Base-by-base conservation (phyloP, 2,113 vertebrate species). In the Enhydra lutris region DNA sequence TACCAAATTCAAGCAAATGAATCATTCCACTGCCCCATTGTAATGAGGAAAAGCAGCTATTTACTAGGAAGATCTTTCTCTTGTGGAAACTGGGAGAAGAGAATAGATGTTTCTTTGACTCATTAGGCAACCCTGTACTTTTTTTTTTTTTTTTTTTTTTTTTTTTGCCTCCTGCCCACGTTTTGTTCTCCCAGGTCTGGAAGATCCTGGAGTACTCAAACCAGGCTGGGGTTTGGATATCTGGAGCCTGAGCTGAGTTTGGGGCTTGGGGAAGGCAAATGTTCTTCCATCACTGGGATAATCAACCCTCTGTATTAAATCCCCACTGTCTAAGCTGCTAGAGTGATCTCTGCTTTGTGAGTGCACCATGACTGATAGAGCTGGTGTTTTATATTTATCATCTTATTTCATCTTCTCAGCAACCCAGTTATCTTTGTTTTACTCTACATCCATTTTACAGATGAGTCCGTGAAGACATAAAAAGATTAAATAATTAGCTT, bases 361-460 rank as follows among this genome's bases (percentile, higher is more conserved):
- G 4, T 45, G 52, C 31, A 84, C 15, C 7, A 36, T 61, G 36
- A 71, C 34, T 42, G 39, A 34, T 50, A 31, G 52, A 86, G 45
- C 55, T 86, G 45, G 34, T n/a, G 13, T 59, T 82, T 86, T 47
- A 81, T 14, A 29, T 47, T 63, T 61, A n/a, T 36, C 57, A 78
- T 67, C 52, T 78, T 85, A 47, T 80, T 85, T 57, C 55, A 81
- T 84, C n/a, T n/a, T 67, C 47, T 42, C 52, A 76, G 42, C 1
- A 50, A 39, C 29, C 47, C 3, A 26, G 31, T 71, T 65, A 94
- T 97, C 84, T 92, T 83, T 17, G 11, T 83, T 34, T 83, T 76
- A 63, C 74, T 87, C 39, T 94, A 11, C 42, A 71, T 78, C 80
- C 63, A 20, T 71, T 63, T 92, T 89, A 90, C 21, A 91, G 57